Evolutionary conservation across 1,140 invertebrate species (phyloP).

Genomic region (Psix sp.): DNA sequence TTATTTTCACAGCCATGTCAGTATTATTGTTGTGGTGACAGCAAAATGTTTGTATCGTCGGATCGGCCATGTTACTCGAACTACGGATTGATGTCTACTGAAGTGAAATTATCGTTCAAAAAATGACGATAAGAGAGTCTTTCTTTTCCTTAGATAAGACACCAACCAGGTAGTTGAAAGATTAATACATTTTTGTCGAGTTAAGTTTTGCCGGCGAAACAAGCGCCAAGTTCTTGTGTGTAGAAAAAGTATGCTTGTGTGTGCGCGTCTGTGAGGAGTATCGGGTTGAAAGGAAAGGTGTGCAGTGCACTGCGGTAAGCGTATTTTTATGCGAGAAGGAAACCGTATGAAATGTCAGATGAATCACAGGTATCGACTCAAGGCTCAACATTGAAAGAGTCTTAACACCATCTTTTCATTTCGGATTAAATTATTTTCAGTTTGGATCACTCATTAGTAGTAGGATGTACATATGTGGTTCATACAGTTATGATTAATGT

Average conservation of each 20-base stretch:
- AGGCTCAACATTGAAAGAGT: constrained; percentile 18
- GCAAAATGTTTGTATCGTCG: constrained; percentile 88
- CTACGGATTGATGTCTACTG: background rate
- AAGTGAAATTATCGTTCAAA: constrained; percentile 33
- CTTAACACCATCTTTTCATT: background rate
- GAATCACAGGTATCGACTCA: constrained; percentile 49
- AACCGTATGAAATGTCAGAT: constrained; percentile 49
- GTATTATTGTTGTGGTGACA: constrained; percentile 82
- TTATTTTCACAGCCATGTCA: constrained; percentile 79
- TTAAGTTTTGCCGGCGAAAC: constrained; percentile 21
- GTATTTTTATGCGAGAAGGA: constrained; percentile 38
- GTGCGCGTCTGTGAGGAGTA: constrained; percentile 15
- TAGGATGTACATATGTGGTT: too few relatives aligned
- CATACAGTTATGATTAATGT: too few relatives aligned
- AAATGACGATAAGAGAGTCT: constrained; percentile 40
- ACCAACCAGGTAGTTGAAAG: constrained; percentile 40
- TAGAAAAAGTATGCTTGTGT: background rate
- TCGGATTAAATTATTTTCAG: background rate
- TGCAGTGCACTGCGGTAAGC: constrained; percentile 27
- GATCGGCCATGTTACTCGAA: constrained; percentile 82
- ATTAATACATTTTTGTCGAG: constrained; percentile 42
- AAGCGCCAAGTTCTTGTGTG: background rate
- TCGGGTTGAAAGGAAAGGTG: constrained; percentile 31
- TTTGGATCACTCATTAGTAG: too few relatives aligned
- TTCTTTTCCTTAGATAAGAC: constrained; percentile 52